phyloP scores from a whole-genome alignment of 2,113 vertebrate species.

The Cairina moschata region DNA sequence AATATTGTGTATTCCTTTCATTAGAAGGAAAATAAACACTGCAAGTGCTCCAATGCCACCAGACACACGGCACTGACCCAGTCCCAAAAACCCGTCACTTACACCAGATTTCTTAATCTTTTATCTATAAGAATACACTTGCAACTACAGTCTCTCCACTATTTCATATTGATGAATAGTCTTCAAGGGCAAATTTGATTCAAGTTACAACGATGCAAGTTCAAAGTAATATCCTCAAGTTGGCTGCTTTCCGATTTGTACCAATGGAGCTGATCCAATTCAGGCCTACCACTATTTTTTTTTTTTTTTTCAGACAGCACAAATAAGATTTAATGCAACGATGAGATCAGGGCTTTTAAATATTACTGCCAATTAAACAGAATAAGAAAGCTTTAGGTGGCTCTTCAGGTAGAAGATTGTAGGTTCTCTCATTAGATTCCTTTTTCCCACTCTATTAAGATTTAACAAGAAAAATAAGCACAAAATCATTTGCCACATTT shows the following conservation, averaged over 20 bases:
- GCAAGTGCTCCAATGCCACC: not conserved
- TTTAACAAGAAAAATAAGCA: slow-evolving; percentile 12
- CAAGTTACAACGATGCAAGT: not conserved
- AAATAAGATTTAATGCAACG: not conserved
- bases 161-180: not conserved
- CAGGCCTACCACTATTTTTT: not conserved
- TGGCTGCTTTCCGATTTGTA: not conserved
- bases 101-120: not conserved
- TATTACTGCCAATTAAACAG: not conserved
- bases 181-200: not conserved
- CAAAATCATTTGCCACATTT: not conserved
- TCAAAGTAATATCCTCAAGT: not conserved
- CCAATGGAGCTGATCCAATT: not conserved
- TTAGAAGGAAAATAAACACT: slow-evolving; percentile 4
- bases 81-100: not conserved
- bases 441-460: slow-evolving; percentile 2
- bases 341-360: not conserved
- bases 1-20: not conserved
- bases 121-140: not conserved
- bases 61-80: not conserved
- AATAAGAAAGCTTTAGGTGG: not conserved
- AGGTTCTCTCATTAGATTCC: not conserved
- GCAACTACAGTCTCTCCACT: not conserved
- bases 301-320: not conserved
- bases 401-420: too few relatives aligned